Evolutionary conservation across 2,797 vertebrate species (phyloP).

Genomic region (Tragelaphus eurycerus): DNA sequence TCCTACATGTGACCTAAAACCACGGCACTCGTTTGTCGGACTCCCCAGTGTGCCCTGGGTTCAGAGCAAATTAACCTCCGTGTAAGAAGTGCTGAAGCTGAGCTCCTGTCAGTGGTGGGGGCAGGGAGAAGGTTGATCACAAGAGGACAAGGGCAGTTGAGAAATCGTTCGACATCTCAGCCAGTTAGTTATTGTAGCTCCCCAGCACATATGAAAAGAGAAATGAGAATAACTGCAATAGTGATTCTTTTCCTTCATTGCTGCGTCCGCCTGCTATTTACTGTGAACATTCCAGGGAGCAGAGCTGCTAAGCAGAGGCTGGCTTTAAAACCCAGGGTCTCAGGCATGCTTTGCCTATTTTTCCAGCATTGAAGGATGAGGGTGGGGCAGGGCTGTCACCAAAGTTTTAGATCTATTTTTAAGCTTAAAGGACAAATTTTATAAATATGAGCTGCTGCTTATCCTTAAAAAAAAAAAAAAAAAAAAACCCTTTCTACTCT

Average conservation of each 20-base stretch:
- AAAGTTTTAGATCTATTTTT: constrained; percentile 68
- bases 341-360: constrained; percentile 23
- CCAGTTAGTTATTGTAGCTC: constrained; percentile 42
- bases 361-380: background rate
- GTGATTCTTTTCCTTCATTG: background rate
- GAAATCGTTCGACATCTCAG: constrained; percentile 17
- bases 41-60: constrained; percentile 15
- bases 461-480: background rate
- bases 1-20: constrained; percentile 38
- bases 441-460: constrained; percentile 58
- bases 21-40: background rate
- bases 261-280: constrained; percentile 52
- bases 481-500: constrained; percentile 9
- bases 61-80: constrained; percentile 44
- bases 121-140: background rate
- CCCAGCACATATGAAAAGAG: constrained; percentile 30
- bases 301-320: constrained; percentile 34
- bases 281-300: constrained; percentile 35
- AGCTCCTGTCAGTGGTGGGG: background rate
- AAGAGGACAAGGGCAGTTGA: constrained; percentile 11
- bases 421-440: constrained; percentile 46
- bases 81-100: background rate
- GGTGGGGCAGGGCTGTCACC: background rate
- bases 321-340: background rate
- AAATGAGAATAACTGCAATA: background rate